A percentile compares a stretch with the other conserved stretches of the same genome.
phyloP scores from a whole-genome alignment of 2,797 vertebrate genomes.

The Coregonus sp. region DNA sequence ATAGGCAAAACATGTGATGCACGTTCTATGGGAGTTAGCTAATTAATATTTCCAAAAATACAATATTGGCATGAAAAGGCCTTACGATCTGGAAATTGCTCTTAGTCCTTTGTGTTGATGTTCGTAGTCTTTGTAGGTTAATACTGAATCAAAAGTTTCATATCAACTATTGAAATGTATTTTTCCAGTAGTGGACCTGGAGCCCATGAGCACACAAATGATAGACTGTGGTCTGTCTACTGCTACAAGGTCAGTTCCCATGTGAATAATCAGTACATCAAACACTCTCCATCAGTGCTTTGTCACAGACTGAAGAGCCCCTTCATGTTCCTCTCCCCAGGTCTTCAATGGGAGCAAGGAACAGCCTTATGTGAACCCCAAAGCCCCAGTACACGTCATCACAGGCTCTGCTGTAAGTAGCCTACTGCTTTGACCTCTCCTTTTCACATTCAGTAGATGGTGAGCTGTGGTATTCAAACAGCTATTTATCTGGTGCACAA shows the following conservation, averaged over 20 bases:
- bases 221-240: conserved; percentile 88
- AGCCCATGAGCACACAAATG: conserved; percentile 90
- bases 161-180: not conserved
- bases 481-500: no score
- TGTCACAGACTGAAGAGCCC: not conserved
- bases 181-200: conserved; percentile 84
- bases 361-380: conserved; percentile 84
- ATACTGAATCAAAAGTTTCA: not conserved
- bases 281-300: no score
- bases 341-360: conserved; percentile 82
- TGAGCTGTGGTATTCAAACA: not conserved
- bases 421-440: not conserved
- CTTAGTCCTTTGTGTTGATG: not conserved
- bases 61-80: no score
- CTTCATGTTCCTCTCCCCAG: conserved; percentile 51
- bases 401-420: conserved; percentile 88
- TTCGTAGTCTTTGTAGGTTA: not conserved
- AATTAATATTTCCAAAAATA: no score
- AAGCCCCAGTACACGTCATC: conserved; percentile 85
- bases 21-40: not conserved
- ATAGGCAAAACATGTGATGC: not conserved
- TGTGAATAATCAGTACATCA: no score
- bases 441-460: not conserved
- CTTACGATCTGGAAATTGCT: not conserved
- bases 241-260: conserved; percentile 76